A percentile compares a stretch with the other conserved stretches of the same genome.
Evolutionary conservation across 2,113 vertebrate species (phyloP).

Genomic region (cat (Felis catus)): DNA sequence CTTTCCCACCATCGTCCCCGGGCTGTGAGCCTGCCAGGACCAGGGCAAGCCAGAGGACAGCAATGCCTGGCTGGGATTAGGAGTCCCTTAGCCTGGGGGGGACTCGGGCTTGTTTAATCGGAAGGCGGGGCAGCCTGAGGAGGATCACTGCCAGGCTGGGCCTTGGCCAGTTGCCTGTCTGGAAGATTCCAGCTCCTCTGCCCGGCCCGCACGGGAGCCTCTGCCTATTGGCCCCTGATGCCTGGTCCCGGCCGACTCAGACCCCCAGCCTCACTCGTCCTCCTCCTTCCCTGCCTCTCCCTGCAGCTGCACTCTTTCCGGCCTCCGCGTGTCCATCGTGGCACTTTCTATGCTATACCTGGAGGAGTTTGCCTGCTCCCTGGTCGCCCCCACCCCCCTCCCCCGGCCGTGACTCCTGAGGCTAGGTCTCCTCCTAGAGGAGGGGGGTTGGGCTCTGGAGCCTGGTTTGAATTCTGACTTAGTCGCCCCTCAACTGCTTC

Average conservation of each 20-base stretch:
- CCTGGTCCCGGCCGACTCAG: not conserved
- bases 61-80: not conserved
- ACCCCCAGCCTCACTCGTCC: not conserved
- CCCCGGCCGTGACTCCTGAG: too few species aligned
- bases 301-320: accelerated
- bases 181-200: not conserved
- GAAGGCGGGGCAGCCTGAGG: too few species aligned
- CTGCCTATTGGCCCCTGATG: not conserved
- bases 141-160: not conserved
- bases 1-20: not conserved
- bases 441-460: too few species aligned
- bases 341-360: accelerated
- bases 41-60: not conserved
- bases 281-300: not conserved
- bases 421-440: not conserved
- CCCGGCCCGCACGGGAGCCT: not conserved
- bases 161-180: not conserved
- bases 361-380: not conserved
- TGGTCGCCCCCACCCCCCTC: too few species aligned
- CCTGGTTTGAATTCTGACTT: not conserved
- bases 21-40: not conserved
- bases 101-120: not conserved
- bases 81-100: not conserved
- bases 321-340: accelerated
- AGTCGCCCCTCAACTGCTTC: accelerated